Conservation (phyloP, 2,888 invertebrate genomes). For the Nesidiocoris tenuis region DNA sequence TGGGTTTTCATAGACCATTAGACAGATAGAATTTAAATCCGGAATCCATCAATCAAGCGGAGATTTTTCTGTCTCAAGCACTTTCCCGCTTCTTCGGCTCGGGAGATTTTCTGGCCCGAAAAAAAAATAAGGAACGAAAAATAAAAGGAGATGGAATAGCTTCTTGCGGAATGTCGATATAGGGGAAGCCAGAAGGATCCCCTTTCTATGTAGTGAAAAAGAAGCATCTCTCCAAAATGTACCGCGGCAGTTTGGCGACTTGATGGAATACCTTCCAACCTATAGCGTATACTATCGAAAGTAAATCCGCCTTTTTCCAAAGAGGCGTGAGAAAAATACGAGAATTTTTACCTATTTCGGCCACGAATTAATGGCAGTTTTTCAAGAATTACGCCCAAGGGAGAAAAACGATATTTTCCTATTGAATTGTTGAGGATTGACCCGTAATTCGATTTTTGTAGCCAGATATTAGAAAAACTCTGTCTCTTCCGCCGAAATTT, state of each 20-base stretch:
- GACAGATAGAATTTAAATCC: slow-evolving; percentile 41
- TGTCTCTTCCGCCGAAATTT: no score
- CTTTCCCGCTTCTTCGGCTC: background rate
- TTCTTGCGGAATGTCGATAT: background rate
- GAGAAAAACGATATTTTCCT: no score
- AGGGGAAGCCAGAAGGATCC: background rate
- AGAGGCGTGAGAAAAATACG: no score
- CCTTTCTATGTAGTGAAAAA: background rate
- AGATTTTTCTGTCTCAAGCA: background rate
- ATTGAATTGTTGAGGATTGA: no score
- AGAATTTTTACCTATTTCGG: no score
- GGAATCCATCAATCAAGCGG: slow-evolving; percentile 37
- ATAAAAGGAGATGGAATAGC: background rate
- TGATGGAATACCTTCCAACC: slow-evolving; percentile 34
- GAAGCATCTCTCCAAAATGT: background rate
- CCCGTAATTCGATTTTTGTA: no score
- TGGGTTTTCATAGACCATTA: slow-evolving; percentile 39
- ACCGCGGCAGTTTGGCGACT: slow-evolving; percentile 8
- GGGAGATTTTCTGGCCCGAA: background rate
- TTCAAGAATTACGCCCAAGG: no score
- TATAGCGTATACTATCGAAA: no score
- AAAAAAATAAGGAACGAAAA: background rate
- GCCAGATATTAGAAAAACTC: no score
- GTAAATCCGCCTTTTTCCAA: no score
- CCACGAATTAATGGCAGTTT: no score